Base-by-base conservation (phyloP, 1,140 invertebrate species). In the Aphaenogaster floridana region DNA sequence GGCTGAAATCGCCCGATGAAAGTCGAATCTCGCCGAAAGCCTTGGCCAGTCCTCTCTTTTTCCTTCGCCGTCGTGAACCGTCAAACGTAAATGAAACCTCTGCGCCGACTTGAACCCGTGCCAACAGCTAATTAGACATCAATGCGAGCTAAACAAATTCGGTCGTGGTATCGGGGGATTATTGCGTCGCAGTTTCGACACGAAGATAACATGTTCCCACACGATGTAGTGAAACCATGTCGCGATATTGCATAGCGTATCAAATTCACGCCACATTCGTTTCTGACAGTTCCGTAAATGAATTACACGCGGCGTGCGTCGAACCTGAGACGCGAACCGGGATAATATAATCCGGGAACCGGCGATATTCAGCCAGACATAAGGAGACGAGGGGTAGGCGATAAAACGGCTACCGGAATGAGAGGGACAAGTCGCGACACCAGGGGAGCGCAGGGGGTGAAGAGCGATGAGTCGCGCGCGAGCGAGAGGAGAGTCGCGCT, bases 391-490 rank as follows among this genome's bases (percentile, higher is more conserved):
- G 17, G 17, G 64, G 48, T 45, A 48, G 45, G 74, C 79, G 88
- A 87, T 89, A 84, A 90, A 88, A 83, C 77, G 52, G 74, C 74
- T 74, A 69, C 61, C 77, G 78, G 81, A 48, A 88, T 86, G 77
- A 89, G 86, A 81, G 54, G 71, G 78, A 87, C 66, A 42, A 86
- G 85, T 28, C 71, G 83, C 42, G 48, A 52, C 57, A 34, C 0
- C 0, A 13, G 57, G 5, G 48, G 28, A 57, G 80, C 17, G 39
- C 28, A 86, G 59, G 52, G 28, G 50, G 28, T 68, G 52, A 69
- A 39, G 48, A 45, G 45, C 36, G 64, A 48, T 42, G 42, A 50
- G 66, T 57, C 45, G 79, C 48, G 57, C 28, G 76, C 21, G 72
- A 52, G 39, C 15, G 72, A 85, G 52, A 74, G 66, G 59, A 34